phyloP scores from a whole-genome alignment of 1,140 invertebrate species.

The Araneus ventricosus region DNA sequence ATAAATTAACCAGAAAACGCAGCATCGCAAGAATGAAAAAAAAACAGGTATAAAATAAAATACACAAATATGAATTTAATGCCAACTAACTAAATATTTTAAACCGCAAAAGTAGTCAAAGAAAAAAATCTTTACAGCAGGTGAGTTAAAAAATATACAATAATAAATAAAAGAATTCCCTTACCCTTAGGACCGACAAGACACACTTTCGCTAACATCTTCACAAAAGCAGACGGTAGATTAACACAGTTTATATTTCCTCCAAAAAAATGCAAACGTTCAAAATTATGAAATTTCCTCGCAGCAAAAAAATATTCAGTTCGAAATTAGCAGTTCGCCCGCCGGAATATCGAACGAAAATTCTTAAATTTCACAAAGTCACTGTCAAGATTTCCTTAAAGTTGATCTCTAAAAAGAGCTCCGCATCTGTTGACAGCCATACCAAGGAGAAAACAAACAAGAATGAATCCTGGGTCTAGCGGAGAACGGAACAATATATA shows the following conservation, averaged over 20 bases:
- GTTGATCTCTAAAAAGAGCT: neutral
- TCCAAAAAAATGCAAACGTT: neutral
- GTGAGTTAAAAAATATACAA: neutral
- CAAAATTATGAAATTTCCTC: neutral
- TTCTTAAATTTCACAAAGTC: neutral
- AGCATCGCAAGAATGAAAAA: no score
- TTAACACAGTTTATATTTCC: neutral
- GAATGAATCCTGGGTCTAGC: neutral
- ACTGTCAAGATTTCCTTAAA: neutral
- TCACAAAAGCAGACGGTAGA: neutral
- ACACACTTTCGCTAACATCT: conserved; percentile 53
- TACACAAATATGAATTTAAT: no score
- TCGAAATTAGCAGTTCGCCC: neutral
- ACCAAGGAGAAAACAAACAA: neutral
- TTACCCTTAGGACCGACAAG: conserved; percentile 68
- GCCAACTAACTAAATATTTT: no score
- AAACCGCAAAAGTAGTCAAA: no score
- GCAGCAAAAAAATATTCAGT: neutral
- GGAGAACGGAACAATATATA: conserved; percentile 44
- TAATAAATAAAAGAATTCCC: neutral
- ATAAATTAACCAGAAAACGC: no score
- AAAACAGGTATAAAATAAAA: no score
- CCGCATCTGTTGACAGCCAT: neutral
- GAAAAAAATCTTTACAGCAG: no score
- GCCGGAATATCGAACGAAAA: neutral